These are phyloP conservation scores for Leptopilina syphax DNA, from an alignment of 2,888 invertebrate species.

Conservation along the genomic window DNA sequence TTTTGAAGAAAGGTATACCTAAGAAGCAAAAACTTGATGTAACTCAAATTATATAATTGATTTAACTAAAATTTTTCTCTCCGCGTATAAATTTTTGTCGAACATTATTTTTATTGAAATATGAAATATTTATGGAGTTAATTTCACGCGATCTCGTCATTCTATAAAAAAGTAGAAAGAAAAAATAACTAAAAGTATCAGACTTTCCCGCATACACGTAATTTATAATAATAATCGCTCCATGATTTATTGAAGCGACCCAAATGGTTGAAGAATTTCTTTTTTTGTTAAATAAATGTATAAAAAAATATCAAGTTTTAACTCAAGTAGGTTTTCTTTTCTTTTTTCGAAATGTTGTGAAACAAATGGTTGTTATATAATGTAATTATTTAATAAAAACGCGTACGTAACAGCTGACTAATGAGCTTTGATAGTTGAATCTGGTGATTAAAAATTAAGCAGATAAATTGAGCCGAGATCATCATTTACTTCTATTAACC, in stretches of 20 bases:
- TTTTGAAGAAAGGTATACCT: too few species aligned
- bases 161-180: background rate
- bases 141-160: slow-evolving; percentile 7
- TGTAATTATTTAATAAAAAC: background rate
- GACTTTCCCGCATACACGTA: slow-evolving; percentile 25
- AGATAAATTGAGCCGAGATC: background rate
- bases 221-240: background rate
- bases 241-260: slow-evolving; percentile 20
- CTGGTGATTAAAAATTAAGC: background rate
- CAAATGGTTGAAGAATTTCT: background rate
- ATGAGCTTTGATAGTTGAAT: background rate
- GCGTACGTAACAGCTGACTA: background rate
- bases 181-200: background rate
- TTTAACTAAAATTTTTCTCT: too few species aligned
- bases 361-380: background rate
- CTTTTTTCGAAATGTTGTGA: background rate
- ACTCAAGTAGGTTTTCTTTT: background rate
- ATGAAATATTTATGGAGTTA: background rate
- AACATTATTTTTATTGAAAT: too few species aligned
- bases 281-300: background rate
- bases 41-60: too few species aligned
- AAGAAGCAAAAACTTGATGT: too few species aligned
- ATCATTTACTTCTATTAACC: background rate
- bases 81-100: too few species aligned
- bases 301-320: background rate